phyloP scores from a whole-genome alignment of 2,113 vertebrate genomes.

The Elanus axillaris region DNA sequence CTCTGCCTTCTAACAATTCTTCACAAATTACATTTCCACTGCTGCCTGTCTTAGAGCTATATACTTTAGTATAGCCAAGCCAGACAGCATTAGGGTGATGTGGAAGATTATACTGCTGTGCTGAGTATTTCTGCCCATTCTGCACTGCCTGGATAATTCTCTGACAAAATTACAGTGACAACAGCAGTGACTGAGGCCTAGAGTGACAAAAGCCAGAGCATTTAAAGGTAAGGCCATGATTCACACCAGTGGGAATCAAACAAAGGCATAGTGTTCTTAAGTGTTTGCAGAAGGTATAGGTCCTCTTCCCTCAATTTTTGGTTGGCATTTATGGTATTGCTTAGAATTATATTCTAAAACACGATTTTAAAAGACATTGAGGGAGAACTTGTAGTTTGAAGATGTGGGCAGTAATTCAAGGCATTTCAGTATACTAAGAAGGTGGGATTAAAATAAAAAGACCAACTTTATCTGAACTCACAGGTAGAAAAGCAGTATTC shows the following conservation, averaged over 20 bases:
- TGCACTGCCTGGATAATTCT: slow-evolving; percentile 10
- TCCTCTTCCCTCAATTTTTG: background rate
- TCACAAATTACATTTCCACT: slow-evolving; percentile 19
- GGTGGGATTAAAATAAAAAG: background rate
- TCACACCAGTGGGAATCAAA: slow-evolving; percentile 4
- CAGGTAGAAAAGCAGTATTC: background rate
- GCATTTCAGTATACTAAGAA: background rate
- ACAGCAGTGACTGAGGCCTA: background rate
- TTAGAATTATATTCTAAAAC: background rate
- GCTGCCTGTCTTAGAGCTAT: background rate
- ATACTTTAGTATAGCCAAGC: background rate
- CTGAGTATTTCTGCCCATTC: slow-evolving; percentile 28
- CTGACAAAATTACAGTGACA: slow-evolving; percentile 35
- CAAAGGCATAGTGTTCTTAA: background rate
- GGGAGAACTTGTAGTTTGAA: background rate
- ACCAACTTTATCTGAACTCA: background rate
- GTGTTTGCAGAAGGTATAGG: background rate
- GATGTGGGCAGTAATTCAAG: background rate
- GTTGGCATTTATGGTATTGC: background rate
- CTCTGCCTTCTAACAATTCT: slow-evolving; percentile 33
- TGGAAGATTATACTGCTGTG: background rate
- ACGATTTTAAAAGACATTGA: background rate
- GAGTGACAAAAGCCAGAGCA: slow-evolving; percentile 62
- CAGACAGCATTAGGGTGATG: slow-evolving; percentile 5
- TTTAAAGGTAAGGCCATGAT: background rate